Evolutionary conservation across 2,888 invertebrate genomes (phyloP).

Genomic region (Resseliella maxima): DNA sequence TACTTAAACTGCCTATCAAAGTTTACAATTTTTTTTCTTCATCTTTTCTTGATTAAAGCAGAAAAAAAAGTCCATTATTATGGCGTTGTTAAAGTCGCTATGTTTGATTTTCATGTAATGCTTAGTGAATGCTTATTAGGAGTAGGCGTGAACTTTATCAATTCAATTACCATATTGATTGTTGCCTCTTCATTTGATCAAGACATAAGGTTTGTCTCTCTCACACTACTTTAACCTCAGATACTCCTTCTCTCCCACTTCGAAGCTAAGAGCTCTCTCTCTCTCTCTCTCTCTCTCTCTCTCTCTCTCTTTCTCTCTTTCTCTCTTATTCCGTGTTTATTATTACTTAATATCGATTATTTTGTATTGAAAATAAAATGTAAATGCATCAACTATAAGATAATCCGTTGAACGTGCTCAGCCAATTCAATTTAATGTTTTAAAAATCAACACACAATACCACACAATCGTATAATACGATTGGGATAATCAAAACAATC

Average conservation of each 20-base stretch:
- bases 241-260: too few relatives aligned
- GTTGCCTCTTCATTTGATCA: not conserved
- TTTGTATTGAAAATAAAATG: not conserved
- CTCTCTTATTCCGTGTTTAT: too few relatives aligned
- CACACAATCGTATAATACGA: not conserved
- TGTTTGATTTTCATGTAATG: not conserved
- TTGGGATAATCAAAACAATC: not conserved
- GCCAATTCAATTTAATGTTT: not conserved
- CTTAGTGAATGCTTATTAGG: not conserved
- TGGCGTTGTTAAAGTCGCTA: not conserved
- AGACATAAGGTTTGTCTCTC: too few relatives aligned
- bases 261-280: too few relatives aligned
- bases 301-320: too few relatives aligned
- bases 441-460: not conserved
- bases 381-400: not conserved
- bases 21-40: not conserved
- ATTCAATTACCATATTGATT: slow-evolving; percentile 4
- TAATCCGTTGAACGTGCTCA: slow-evolving; percentile 20
- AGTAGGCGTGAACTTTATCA: not conserved
- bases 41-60: not conserved
- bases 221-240: too few relatives aligned
- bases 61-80: not conserved
- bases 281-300: too few relatives aligned
- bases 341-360: slow-evolving; percentile 9
- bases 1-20: not conserved